Base-by-base conservation (phyloP, 2,113 vertebrate genomes). In the Verasper variegatus region DNA sequence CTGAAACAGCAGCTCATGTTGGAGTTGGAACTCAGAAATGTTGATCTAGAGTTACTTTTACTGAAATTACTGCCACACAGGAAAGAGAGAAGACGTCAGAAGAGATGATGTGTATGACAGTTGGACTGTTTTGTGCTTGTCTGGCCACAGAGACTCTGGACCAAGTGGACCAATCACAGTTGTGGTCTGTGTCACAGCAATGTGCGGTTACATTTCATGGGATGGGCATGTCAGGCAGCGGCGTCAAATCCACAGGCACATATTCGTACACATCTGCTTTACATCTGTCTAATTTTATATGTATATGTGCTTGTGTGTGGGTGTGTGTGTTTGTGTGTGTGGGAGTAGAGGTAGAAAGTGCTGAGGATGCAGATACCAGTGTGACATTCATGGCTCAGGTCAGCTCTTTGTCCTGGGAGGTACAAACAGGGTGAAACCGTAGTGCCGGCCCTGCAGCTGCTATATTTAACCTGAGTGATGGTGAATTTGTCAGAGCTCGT, bases 321-420 rank as follows among this genome's bases (percentile, higher is more conserved):
- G 49, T n/a, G 9, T 54, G 51, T 10, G 13, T 18, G 15, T 49
- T 15, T 18, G 26, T 76, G 40, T 52, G 60, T 54, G 55, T n/a
- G 15, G 14, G 59, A 56, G 65, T 20, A 26, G 49, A 68, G 42
- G 42, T 40, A 61, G 14, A 66, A 89, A 88, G 68, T 40, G 89
- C 90, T 76, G 82, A 81, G 74, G 60, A 71, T 82, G 89, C 89
- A 92, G 88, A 91, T 86, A 70, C 72, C 73, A 81, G 59, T 56
- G 55, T 80, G 66, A 82, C 54, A n/a, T 74, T 72, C 67, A 24
- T 52, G 71, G 84, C 65, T 84, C 82, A 88, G 86, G 87, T 92
- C 81, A 81, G 88, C 76, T 77, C 81, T 86, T 87, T 89, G 86
- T 93, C 71, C 76, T 71, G 63, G 15, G 80, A 80, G 84, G 74